Conservation (phyloP, 2,797 vertebrate genomes). For the Meda fulgida region DNA sequence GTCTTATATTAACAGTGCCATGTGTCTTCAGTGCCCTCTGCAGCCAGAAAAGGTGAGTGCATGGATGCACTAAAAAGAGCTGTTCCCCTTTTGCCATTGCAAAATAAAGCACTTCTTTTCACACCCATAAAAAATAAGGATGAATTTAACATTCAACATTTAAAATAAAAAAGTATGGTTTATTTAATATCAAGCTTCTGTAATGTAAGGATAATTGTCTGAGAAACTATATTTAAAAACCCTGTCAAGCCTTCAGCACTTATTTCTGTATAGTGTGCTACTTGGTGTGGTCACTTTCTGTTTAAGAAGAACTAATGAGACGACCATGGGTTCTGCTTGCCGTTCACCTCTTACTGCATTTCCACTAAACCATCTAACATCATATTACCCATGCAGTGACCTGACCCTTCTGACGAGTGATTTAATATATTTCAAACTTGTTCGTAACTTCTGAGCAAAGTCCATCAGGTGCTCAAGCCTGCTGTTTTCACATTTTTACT, state of each 20-base stretch:
- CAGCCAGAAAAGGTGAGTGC: constrained; percentile 68
- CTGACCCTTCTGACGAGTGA: constrained; percentile 55
- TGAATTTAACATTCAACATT: not conserved
- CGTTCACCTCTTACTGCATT: constrained; percentile 57
- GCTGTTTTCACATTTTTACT: constrained; percentile 14
- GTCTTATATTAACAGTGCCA: constrained; percentile 62
- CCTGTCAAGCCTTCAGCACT: too few species aligned
- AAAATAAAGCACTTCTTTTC: constrained; percentile 2
- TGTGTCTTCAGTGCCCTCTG: constrained; percentile 86
- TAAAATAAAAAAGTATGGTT: not conserved
- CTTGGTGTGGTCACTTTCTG: not conserved
- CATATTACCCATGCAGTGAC: constrained; percentile 66
- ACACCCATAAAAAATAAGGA: not conserved
- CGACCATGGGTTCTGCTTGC: constrained; percentile 14
- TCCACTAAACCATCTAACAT: constrained; percentile 51
- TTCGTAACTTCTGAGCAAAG: constrained; percentile 48
- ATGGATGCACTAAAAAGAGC: constrained; percentile 16
- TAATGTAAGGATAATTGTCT: not conserved
- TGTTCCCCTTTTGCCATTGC: constrained; percentile 26
- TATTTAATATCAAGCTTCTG: not conserved
- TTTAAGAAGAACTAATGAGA: constrained; percentile 23
- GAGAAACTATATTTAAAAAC: not conserved
- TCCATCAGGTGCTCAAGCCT: constrained; percentile 52
- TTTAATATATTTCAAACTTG: constrained; percentile 51
- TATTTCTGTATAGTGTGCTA: not conserved